Percentiles rank a stretch among this genome's conserved stretches.
These are phyloP conservation scores for Cydia pomonella DNA, from an alignment of 1,140 invertebrate species.

Conservation along the genomic window DNA sequence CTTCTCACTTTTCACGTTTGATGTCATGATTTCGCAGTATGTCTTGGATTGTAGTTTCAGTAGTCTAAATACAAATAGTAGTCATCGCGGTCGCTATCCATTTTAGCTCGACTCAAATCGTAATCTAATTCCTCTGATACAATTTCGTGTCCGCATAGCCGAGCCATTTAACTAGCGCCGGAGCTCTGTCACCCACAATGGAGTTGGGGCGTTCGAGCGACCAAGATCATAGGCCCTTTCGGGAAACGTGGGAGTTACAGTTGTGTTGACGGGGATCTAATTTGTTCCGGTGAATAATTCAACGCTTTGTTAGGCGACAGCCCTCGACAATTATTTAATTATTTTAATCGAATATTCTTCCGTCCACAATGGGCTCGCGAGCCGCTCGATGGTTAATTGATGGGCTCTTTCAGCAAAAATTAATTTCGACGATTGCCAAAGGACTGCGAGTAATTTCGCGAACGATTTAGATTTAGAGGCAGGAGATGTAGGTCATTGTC, in stretches of 20 bases:
- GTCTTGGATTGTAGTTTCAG: background rate
- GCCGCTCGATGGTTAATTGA: slow-evolving; percentile 24
- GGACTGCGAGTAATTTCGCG: slow-evolving; percentile 4
- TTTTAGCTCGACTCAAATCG: slow-evolving; percentile 9
- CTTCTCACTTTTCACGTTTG: background rate
- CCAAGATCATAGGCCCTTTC: slow-evolving; percentile 13
- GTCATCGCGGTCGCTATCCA: slow-evolving; percentile 5
- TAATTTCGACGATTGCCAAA: slow-evolving; percentile 24
- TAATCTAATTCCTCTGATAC: slow-evolving; percentile 24
- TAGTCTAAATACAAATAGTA: background rate
- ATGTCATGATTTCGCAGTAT: background rate
- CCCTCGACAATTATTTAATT: slow-evolving; percentile 23
- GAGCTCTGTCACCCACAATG: background rate
- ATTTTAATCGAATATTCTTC: slow-evolving; percentile 31
- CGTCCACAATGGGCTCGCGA: slow-evolving; percentile 5
- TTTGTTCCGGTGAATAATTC: slow-evolving; percentile 29
- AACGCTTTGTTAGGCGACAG: slow-evolving; percentile 10
- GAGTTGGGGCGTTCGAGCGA: background rate
- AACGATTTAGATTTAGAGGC: background rate
- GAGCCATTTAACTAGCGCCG: slow-evolving; percentile 24
- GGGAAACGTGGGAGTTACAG: background rate
- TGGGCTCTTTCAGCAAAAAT: slow-evolving; percentile 1
- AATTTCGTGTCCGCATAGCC: slow-evolving; percentile 25
- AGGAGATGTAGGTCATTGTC: background rate
- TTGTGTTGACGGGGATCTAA: slow-evolving; percentile 29